phyloP scores from a whole-genome alignment of 1,140 invertebrate genomes.

The Papilio xuthus region DNA sequence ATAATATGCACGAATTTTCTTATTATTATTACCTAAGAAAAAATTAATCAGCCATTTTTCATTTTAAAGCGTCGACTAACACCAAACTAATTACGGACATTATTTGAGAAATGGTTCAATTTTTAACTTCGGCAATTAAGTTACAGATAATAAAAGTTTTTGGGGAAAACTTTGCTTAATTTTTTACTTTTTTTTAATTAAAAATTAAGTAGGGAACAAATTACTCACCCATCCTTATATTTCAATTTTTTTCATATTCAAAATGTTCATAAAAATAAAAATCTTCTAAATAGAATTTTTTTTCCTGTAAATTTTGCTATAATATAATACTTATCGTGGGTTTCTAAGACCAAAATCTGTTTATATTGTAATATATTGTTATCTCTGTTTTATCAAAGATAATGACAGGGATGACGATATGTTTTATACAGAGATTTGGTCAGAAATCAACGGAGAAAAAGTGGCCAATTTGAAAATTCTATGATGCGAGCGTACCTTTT shows the following conservation, averaged over 20 bases:
- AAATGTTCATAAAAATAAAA: no score
- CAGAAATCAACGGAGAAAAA: not conserved
- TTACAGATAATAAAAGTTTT: slow-evolving; percentile 9
- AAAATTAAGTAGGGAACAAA: not conserved
- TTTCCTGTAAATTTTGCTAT: no score
- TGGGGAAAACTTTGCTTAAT: not conserved
- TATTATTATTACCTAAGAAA: not conserved
- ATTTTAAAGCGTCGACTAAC: not conserved
- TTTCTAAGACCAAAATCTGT: no score
- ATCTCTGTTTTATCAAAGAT: no score
- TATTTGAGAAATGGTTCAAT: slow-evolving; percentile 1
- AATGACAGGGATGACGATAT: no score
- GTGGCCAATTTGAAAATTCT: not conserved
- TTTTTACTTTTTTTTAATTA: slow-evolving; percentile 7
- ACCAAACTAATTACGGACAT: not conserved
- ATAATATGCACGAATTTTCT: not conserved
- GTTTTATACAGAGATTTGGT: no score
- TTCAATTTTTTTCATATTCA: no score
- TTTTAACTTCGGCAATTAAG: not conserved
- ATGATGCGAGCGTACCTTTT: not conserved
- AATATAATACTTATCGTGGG: no score
- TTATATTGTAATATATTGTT: no score
- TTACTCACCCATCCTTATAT: not conserved
- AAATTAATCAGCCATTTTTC: not conserved
- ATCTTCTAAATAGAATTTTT: no score